These are phyloP conservation scores for Pseudomugil tenellus DNA, from an alignment of 2,797 vertebrate species.

Conservation along the genomic window DNA sequence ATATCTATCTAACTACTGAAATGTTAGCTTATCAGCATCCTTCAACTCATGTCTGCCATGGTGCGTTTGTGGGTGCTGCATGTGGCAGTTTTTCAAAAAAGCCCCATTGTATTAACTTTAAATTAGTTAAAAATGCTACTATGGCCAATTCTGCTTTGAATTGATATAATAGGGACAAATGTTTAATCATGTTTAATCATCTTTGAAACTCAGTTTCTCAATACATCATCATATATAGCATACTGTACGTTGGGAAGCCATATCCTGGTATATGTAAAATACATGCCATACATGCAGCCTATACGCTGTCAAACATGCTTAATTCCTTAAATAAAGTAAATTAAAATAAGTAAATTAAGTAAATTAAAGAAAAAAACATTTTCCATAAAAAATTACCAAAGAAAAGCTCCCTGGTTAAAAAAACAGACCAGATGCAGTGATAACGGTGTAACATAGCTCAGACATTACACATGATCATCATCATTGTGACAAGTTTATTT, in stretches of 20 bases:
- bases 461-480: constrained; percentile 9
- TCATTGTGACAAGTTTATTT: constrained; percentile 30
- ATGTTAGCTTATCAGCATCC: neutral
- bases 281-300: neutral
- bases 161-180: too few relatives aligned
- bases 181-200: neutral
- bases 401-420: too few relatives aligned
- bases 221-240: neutral
- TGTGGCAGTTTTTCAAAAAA: neutral
- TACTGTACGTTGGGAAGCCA: neutral
- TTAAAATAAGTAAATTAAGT: too few relatives aligned
- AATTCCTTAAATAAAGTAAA: neutral
- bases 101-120: neutral
- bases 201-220: neutral
- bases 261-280: neutral
- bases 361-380: too few relatives aligned
- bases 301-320: neutral
- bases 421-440: neutral
- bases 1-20: neutral
- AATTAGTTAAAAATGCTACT: neutral
- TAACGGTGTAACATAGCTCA: constrained; percentile 1
- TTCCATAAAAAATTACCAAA: too few relatives aligned
- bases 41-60: neutral
- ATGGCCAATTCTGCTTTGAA: too few relatives aligned
- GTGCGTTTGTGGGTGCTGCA: neutral